Base-by-base conservation (phyloP, 2,113 vertebrate species). In the Solenodon paradoxus region DNA sequence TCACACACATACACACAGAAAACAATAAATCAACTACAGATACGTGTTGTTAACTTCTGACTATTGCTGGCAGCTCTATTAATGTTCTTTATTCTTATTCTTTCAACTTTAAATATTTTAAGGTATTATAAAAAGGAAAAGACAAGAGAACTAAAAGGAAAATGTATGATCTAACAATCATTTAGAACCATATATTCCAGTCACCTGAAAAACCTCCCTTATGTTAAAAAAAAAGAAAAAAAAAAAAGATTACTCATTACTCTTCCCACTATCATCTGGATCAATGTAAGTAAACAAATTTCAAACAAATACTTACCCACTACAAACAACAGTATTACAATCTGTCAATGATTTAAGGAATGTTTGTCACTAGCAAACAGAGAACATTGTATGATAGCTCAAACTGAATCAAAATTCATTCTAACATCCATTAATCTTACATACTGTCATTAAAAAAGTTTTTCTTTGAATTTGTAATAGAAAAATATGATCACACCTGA, bases 261-360 rank as follows among this genome's bases (percentile, higher is more conserved):
- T 92, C 79, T 92, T 59, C 35, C 87, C 80, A 87, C 91, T 95
- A 96, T 94, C 83, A 95, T 45, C 40, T 72, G 26, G n/a, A 96
- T 97, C 96, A 69, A 95, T 97, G 45, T 84, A 91, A 96, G 86
- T 77, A 96, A 96, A 95, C 83, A 95, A 40, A 97, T 95, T 93
- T 93, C 92, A 94, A 96, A 94, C 96, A 95, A 97, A 97, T 96
- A 96, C 83, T 96, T 95, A 93, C 69, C 92, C 83, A 93, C 82
- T 96, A 92, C 94, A 96, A 92, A 97, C 42, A 97, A 95, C 93
- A 95, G 92, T 92, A 96, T 87, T 92, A 94, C 88, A 97, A 86
- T 83, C 95, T 96, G 95, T 96, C 92, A 97, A 97, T 96, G 96
- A 97, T 97, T 97, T 94, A 96, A 97, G 79, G 87, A 96, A 96